Base-by-base conservation (phyloP, 92 coral and sea anemone genomes). In the Zoanthus sansibaricus region DNA sequence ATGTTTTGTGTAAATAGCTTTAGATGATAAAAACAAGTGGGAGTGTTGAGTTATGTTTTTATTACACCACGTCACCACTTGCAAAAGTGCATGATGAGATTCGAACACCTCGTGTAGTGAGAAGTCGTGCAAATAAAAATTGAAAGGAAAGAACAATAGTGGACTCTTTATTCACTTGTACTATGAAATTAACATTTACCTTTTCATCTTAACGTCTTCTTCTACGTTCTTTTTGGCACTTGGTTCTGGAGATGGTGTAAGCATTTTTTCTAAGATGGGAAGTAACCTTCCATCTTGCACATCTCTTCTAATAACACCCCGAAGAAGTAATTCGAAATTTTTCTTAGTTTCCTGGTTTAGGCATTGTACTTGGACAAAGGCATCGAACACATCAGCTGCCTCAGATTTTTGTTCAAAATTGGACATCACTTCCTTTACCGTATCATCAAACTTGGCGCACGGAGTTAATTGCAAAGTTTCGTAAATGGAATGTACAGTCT, bases 281-380 rank as follows among this genome's bases (percentile, higher is more conserved):
- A 79, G 71, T 32, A 79, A 46, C 32, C 71, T 61, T 18, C 56
- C 7, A 10, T 61, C n/a, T 33, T 44, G 33, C 33, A 45, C 17
- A 61, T 79, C 84, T 46, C 73, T 62, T 56, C 37, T 66, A 33
- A 79, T 59, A 45, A 79, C 84, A 37, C 42, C n/a, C 55, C 13
- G 84, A 17, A 79, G 84, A 5, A 79, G 58, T 18, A 11, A 20
- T 32, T 79, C 73, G 17, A 17, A 79, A 45, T 62, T 61, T 61
- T 79, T 59, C 20, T 61, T 79, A n/a, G 73, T 20, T 16, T 79
- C 84, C 11, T n/a, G 59, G 62, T 68, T 25, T 10, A 79, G 54
- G 9, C 12, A 55, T 59, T 79, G 84, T 62, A 79, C 84, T 18
- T 79, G 72, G 73, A 45, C 72, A 79, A 79, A 79, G 42, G 84